A percentile compares a stretch with the other conserved stretches of the same genome.
phyloP scores from a whole-genome alignment of 2,113 vertebrate species.

The Chauna torquata region DNA sequence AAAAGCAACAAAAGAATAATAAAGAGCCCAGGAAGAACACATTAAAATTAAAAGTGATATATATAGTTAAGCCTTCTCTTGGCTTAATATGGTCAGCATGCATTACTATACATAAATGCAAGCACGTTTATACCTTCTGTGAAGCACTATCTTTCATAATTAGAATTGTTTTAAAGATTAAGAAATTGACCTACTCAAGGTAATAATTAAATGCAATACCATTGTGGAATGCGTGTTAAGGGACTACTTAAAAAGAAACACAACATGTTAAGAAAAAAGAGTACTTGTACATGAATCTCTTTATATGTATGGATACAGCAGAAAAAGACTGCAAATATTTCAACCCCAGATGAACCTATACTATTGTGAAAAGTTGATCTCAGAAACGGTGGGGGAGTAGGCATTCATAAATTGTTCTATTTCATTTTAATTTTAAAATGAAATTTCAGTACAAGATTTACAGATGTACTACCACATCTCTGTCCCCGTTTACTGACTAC shows the following conservation, averaged over 20 bases:
- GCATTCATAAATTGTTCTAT: background rate
- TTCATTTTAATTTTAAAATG: background rate
- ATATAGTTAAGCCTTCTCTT: slow-evolving; percentile 46
- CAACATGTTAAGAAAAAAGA: background rate
- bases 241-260: background rate
- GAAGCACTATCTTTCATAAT: background rate
- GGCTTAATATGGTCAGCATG: slow-evolving; percentile 10
- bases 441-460: background rate
- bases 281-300: background rate
- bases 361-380: background rate
- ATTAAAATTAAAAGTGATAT: slow-evolving; percentile 78
- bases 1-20: slow-evolving; percentile 83
- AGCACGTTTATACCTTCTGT: background rate
- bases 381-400: background rate
- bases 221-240: background rate
- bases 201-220: background rate
- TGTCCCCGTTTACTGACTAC: slow-evolving; percentile 43
- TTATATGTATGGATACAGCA: background rate
- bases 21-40: slow-evolving; percentile 69
- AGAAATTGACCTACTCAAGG: background rate
- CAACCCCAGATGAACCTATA: background rate
- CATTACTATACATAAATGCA: slow-evolving; percentile 5
- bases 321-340: background rate
- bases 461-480: background rate
- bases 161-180: slow-evolving; percentile 17